Evolutionary conservation across 2,113 vertebrate genomes (phyloP).

Genomic region (Pygoscelis adeliae): DNA sequence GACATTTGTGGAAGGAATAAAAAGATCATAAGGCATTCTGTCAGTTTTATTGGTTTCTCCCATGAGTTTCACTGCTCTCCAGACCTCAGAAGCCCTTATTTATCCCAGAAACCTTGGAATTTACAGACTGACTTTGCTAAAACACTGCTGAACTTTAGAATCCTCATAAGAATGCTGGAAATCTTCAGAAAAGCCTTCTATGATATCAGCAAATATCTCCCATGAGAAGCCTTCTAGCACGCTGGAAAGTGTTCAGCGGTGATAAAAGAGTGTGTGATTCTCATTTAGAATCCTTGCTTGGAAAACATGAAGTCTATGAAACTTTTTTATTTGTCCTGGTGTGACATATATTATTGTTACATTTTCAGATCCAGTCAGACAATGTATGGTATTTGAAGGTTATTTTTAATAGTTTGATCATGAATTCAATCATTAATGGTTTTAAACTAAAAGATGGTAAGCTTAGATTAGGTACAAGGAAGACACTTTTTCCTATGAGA

Average conservation of each 20-base stretch:
- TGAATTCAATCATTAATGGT: not conserved
- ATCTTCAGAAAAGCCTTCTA: conserved; percentile 62
- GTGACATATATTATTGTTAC: not conserved
- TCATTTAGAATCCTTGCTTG: conserved; percentile 27
- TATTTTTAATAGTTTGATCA: not conserved
- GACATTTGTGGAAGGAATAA: conserved; percentile 62
- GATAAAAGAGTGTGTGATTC: conserved; percentile 16
- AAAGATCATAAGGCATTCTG: conserved; percentile 55
- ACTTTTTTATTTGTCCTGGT: not conserved
- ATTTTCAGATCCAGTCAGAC: not conserved
- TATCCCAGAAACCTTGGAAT: conserved; percentile 64
- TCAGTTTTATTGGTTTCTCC: conserved; percentile 59
- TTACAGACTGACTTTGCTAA: conserved; percentile 64
- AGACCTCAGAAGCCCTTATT: conserved; percentile 58
- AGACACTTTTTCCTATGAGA: accelerated
- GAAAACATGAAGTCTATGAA: not conserved
- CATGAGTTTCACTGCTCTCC: conserved; percentile 36
- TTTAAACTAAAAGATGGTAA: not conserved
- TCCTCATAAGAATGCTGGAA: conserved; percentile 59
- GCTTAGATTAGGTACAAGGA: not conserved
- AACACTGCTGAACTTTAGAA: conserved; percentile 62
- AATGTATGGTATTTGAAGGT: not conserved
- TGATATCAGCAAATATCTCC: conserved; percentile 66
- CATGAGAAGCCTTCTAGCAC: conserved; percentile 24
- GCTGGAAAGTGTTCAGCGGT: not conserved